These are phyloP conservation scores for Epinotia brunnichana DNA, from an alignment of 2,888 invertebrate species.

Conservation along the genomic window DNA sequence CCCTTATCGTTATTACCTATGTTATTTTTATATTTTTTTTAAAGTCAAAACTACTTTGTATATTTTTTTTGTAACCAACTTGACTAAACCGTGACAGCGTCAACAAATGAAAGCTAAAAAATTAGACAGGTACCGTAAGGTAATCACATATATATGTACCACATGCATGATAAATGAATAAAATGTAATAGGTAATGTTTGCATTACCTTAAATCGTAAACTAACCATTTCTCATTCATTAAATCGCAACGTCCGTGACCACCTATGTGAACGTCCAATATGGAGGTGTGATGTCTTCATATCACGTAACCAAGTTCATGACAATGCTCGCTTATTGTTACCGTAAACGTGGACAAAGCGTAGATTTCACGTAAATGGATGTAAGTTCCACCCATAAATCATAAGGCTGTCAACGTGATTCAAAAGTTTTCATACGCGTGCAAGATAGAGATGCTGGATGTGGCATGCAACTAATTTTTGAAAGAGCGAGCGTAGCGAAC, in stretches of 20 bases:
- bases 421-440: slow-evolving; percentile 55
- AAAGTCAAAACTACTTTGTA: no score
- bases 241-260: background rate
- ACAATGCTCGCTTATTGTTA: slow-evolving; percentile 56
- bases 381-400: slow-evolving; percentile 72
- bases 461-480: background rate
- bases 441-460: slow-evolving; percentile 42
- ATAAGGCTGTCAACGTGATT: slow-evolving; percentile 61
- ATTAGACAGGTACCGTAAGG: background rate
- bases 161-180: background rate
- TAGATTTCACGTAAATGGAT: slow-evolving; percentile 70
- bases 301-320: slow-evolving; percentile 10
- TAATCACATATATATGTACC: no score
- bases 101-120: background rate
- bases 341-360: slow-evolving; percentile 54
- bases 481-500: no score
- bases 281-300: slow-evolving; percentile 39
- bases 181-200: background rate
- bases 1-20: no score
- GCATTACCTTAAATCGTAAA: background rate
- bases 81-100: background rate
- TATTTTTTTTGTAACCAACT: no score
- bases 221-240: background rate
- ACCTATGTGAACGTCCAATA: slow-evolving; percentile 16
- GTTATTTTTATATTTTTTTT: no score